Base-by-base conservation (phyloP, 2,113 vertebrate genomes). In the Chamaea fasciata region DNA sequence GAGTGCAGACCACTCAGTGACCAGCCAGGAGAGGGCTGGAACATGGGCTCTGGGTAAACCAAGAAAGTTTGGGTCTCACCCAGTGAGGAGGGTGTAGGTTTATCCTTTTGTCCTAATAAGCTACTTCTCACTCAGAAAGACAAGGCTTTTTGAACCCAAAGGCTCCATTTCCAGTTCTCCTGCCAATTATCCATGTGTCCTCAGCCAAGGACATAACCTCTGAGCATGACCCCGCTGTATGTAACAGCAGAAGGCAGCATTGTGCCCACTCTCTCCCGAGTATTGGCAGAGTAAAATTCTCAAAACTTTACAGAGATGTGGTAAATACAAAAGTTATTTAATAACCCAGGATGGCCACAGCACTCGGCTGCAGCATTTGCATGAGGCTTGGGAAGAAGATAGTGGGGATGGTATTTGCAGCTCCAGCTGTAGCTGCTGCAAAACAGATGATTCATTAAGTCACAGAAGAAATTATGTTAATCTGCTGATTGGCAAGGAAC, bases 211-310 rank as follows among this genome's bases (percentile, higher is more conserved):
- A 62, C 24, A 18, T 18, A 28, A 28, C 4, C 44, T 69, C 69
- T 53, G 41, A 41, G 31, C 41, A 26, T 3, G 1, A 44, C 37
- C 15, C 87, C 1, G 16, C 49, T 0, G 0, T 74, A 11, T 17
- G 22, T 46, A 37, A 49, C 3, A 27, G 53, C 47, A 70, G 46
- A 55, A 63, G 44, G 39, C 24, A 50, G 49, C n/a, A 6, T 7
- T 94, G 70, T 64, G 31, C 13, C 18, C 37, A 42, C 41, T 68
- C 35, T 64, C n/a, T 77, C 16, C 8, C 4, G 21, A 63, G 7
- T 70, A 28, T 20, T 24, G 47, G 22, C 46, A 90, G 35, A 52
- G 30, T 47, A 33, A 65, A 77, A 67, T 33, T 31, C 67, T 50
- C 17, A 7, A 20, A 10, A 23, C 47, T 83, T 57, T 42, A 11